Base-by-base conservation (phyloP, 1,140 invertebrate genomes). In the Maconellicoccus hirsutus region DNA sequence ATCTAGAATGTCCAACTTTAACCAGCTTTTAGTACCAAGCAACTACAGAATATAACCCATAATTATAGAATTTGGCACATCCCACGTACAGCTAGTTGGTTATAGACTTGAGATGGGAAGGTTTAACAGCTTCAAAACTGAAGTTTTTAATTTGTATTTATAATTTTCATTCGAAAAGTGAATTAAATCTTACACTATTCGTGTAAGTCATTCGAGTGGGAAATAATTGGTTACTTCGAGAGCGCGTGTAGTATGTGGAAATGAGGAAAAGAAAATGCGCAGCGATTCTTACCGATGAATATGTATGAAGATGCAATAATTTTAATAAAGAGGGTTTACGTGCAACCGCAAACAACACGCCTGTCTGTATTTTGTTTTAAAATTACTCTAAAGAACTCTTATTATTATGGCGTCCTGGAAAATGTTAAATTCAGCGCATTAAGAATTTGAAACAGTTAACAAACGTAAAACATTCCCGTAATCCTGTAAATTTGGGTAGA, bases 321-420 rank as follows among this genome's bases (percentile, higher is more conserved):
- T 66, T 66, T 66, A 66, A 66, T 66, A 66, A 66, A 66, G 61
- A 66, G 61, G 61, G 61, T 66, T 66, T 66, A 66, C 61, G 61
- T 66, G 61, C 61, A 16, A 66, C 61, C 61, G 61, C 61, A 66
- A 66, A 66, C 21, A 66, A 12, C 22, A 66, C 61, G 61, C 61
- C 61, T 66, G 61, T 66, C 61, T 66, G 61, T 66, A 66, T 66
- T 66, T 66, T 66, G 61, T 66, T 66, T 66, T 66, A 66, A 66
- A 66, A 66, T 66, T 66, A 66, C 22, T 23, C 10, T 66, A 23
- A 66, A 66, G 61, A 66, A 66, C 61, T 66, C 61, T 66, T 66
- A 61, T n/a, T n/a, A n/a, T 61, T 61, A 66, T 26, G 25, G 61
- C 61, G 61, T 66, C 25, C 61, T 26, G 61, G 25, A 66, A 3